A percentile compares a stretch with the other conserved stretches of the same genome.
Evolutionary conservation across 2,113 vertebrate species (phyloP).

Genomic region (Leucosticte australis): DNA sequence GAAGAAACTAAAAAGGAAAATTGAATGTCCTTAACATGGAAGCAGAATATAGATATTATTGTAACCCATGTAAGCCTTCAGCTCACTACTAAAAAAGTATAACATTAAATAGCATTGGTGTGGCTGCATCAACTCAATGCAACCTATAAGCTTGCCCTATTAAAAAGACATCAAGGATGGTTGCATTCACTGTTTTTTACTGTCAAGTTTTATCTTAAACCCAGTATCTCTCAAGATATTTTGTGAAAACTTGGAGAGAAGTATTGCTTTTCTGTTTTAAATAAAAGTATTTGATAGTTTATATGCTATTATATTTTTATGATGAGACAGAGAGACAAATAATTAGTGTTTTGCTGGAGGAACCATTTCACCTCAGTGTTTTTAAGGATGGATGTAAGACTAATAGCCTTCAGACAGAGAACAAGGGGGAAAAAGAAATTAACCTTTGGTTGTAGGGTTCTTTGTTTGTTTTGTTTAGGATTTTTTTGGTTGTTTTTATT

Average conservation of each 20-base stretch:
- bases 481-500: background rate
- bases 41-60: background rate
- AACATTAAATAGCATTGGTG: background rate
- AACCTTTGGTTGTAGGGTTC: background rate
- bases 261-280: background rate
- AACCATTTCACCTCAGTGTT: background rate
- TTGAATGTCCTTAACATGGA: background rate
- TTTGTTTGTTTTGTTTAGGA: background rate
- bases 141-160: background rate
- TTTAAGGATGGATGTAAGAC: background rate
- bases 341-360: background rate
- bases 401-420: background rate
- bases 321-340: background rate
- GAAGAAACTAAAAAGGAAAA: background rate
- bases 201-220: background rate
- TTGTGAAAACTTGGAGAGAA: background rate
- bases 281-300: background rate
- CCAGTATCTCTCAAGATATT: background rate
- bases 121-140: background rate
- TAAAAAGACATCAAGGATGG: background rate
- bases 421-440: background rate
- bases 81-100: background rate
- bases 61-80: background rate
- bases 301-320: background rate
- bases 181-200: background rate